Evolutionary conservation across 23 tunicate genomes (phyloP).

Genomic region (Clavelina lepadiformis): DNA sequence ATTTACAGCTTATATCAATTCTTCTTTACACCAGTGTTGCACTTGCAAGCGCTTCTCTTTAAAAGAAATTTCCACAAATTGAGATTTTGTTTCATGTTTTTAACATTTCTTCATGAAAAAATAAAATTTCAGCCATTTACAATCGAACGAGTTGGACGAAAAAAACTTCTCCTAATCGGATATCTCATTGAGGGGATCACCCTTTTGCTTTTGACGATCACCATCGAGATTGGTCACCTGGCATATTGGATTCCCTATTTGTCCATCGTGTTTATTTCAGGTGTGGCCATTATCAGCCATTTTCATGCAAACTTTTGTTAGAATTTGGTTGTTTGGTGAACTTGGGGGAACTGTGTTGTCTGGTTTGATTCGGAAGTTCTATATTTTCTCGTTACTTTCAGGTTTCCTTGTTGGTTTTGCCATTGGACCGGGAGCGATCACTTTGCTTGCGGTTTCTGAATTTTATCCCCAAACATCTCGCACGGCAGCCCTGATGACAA

Average conservation of each 20-base stretch:
- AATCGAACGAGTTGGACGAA: constrained; percentile 29
- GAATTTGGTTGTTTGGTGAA: not conserved
- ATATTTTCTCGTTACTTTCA: not conserved
- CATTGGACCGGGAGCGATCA: constrained; percentile 71
- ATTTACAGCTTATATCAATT: no score
- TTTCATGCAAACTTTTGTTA: no score
- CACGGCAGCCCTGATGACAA: constrained; percentile 35
- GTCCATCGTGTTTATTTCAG: constrained; percentile 15
- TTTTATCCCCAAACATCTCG: constrained; percentile 43
- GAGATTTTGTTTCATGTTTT: no score
- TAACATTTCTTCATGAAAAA: not conserved
- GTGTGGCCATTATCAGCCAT: no score
- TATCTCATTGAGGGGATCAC: constrained; percentile 6
- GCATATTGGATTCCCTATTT: constrained; percentile 16
- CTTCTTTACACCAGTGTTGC: no score
- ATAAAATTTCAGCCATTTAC: constrained; percentile 4
- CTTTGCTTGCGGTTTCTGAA: constrained; percentile 35
- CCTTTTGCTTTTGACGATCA: constrained; percentile 20
- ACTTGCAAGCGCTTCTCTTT: no score
- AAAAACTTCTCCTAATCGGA: constrained; percentile 5
- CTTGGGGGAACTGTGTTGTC: not conserved
- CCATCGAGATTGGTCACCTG: not conserved
- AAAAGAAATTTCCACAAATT: no score
- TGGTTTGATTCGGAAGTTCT: not conserved
- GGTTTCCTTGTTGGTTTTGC: constrained; percentile 59